Conservation (phyloP, 2,797 vertebrate genomes). For the Fistularia commersonii region DNA sequence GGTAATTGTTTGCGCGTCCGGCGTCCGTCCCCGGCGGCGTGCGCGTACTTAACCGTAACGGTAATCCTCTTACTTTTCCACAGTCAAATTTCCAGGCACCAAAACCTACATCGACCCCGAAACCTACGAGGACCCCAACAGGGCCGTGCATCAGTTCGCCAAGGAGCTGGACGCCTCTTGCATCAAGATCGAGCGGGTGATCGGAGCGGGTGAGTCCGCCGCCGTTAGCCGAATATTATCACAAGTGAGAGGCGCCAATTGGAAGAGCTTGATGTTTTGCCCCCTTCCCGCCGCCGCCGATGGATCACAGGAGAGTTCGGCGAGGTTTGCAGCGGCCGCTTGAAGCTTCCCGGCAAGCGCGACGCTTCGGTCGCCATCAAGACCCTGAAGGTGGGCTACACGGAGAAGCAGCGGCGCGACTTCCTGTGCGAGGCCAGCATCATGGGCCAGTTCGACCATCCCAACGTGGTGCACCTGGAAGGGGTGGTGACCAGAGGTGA, state of each 20-base stretch:
- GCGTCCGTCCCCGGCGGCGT: conserved; percentile 67
- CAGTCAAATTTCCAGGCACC: conserved; percentile 99
- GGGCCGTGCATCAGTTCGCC: conserved; percentile 99
- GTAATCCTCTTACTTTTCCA: conserved; percentile 97
- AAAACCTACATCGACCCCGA: conserved; percentile 99
- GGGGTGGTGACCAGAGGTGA: conserved; percentile 97
- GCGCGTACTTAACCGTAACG: conserved; percentile 90
- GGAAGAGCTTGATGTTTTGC: conserved; percentile 18
- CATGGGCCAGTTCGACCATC: conserved; percentile 99
- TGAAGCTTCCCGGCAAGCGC: conserved; percentile 95
- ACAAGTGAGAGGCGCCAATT: conserved; percentile 41
- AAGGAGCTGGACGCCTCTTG: conserved; percentile 99
- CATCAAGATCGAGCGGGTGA: conserved; percentile 99
- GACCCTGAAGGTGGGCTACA: conserved; percentile 96
- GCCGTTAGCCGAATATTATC: conserved; percentile 84
- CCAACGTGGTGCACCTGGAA: conserved; percentile 96
- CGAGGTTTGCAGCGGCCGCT: conserved; percentile 94
- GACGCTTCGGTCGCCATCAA: conserved; percentile 95
- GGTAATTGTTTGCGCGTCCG: conserved; percentile 65
- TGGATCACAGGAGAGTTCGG: conserved; percentile 89
- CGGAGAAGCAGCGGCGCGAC: conserved; percentile 95
- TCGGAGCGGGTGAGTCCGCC: conserved; percentile 93
- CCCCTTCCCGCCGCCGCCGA: conserved; percentile 8
- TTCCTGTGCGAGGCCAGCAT: conserved; percentile 98
- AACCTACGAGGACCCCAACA: conserved; percentile 98